Evolutionary conservation across 53 echinoderm and acorn worm species (phyloP), one percentile per base, ranked within the genome.

Genomic region (Henricia sp.): DNA sequence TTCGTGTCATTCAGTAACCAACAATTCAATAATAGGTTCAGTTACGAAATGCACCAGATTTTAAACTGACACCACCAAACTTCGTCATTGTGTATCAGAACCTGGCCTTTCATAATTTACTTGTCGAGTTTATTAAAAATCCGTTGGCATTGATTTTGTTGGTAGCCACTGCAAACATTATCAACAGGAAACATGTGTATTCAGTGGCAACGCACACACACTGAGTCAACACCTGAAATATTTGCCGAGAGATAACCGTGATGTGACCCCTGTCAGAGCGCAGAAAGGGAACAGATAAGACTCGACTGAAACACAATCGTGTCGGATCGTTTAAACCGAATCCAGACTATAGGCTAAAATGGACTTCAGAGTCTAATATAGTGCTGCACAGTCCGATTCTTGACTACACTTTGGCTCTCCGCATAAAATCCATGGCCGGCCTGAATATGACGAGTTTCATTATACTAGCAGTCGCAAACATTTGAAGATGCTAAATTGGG

Each of bases 81-180:
- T n/a, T n/a, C n/a, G n/a, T n/a, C n/a, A n/a, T n/a, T n/a, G n/a
- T n/a, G n/a, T n/a, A n/a, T n/a, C n/a, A n/a, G n/a, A n/a, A n/a
- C n/a, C n/a, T 48, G 16, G 50, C 16, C 3, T 14, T 28, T 64
- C 50, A 50, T 36, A 48, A 82, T 50, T 74, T 74, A 74, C 54
- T 74, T 38, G 10, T 30, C 21, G 52, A 72, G 72, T 72, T 72
- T 72, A 72, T 72, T 72, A 72, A 72, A n/a, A 72, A 70, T 24
- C 5, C 13, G 38, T 58, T 26, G 16, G 40, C 41, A 56, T 56
- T 76, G 76, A 37, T 38, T 19, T 38, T 33, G 76, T 76, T 40
- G 19, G 76, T 76, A 57, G 76, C 58, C 39, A 40, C 40, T 35
- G 59, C 58, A 55, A 76, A 76, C 43, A 76, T 42, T 59, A 50